Evolutionary conservation across 1,140 invertebrate genomes (phyloP), one percentile per base, ranked within the genome.

Genomic region (Sycophila sp.): DNA sequence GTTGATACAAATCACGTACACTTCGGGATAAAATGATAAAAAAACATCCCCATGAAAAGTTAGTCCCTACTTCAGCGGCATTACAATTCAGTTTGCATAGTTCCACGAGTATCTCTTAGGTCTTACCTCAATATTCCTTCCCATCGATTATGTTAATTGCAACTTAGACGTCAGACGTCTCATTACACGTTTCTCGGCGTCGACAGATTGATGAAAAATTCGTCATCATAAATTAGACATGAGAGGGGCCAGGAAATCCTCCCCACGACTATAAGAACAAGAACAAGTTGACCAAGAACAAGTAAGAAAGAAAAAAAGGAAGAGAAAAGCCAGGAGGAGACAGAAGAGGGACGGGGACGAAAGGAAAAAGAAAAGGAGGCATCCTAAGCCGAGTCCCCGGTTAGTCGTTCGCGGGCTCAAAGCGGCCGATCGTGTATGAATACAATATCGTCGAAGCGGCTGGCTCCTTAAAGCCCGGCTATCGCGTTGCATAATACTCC

Each of bases 401-500:
- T n/a, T n/a, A n/a, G n/a, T n/a, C n/a, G n/a, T n/a, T n/a, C n/a
- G n/a, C n/a, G n/a, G n/a, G n/a, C n/a, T n/a, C n/a, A n/a, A n/a
- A n/a, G n/a, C n/a, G n/a, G n/a, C n/a, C n/a, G n/a, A n/a, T n/a
- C n/a, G n/a, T n/a, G 38, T 47, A 64, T 56, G 51, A 70, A 70
- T 64, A 63, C 36, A 26, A 49, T 42, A 64, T 74, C 76, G 71
- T 76, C 45, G 11, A 13, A 69, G 74, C 78, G 73, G 56, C 73
- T 76, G 73, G 56, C 73, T 76, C 71, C 78, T 83, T 80, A 83
- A 83, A 85, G 78, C 81, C 76, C n/a, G 13, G 81, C 81, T 83
- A 83, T 85, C 81, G 79, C 77, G 80, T 81, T 79, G 79, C 78
- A 83, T 85, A 85, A 85, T 85, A 81, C 81, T 80, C 65, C 80